These are phyloP conservation scores for Suncus etruscus DNA, from an alignment of 2,113 vertebrate species.

Conservation along the genomic window DNA sequence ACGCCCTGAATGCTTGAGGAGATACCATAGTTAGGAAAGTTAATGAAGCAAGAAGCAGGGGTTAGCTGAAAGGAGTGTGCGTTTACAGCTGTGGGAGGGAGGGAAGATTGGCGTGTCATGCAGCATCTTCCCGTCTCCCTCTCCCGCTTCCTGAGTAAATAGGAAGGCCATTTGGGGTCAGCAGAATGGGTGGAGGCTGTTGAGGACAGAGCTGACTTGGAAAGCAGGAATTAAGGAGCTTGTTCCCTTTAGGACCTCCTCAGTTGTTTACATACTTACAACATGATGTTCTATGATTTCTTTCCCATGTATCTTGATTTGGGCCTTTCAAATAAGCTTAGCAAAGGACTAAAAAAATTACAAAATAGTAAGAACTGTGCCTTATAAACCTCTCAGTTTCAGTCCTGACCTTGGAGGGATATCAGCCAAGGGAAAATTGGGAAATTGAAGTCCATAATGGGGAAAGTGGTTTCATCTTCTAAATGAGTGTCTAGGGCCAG, in stretches of 20 bases:
- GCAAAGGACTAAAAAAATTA: constrained; percentile 59
- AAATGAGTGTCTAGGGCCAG: not conserved
- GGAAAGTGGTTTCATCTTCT: constrained; percentile 50
- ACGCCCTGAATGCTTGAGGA: constrained; percentile 72
- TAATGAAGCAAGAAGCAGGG: constrained; percentile 80
- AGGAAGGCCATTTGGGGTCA: not conserved
- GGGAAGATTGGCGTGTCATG: not conserved
- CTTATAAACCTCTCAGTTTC: not conserved
- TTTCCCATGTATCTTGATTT: constrained; percentile 51
- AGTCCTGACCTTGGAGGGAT: constrained; percentile 52
- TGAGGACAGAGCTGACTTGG: constrained; percentile 10
- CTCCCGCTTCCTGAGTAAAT: too few relatives aligned
- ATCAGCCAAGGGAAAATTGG: constrained; percentile 40
- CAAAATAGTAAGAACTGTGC: constrained; percentile 29
- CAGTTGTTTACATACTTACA: constrained; percentile 52
- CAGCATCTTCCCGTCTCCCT: constrained; percentile 17
- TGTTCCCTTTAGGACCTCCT: constrained; percentile 25
- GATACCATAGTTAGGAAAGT: constrained; percentile 73
- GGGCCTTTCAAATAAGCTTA: constrained; percentile 57
- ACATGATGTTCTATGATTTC: constrained; percentile 36
- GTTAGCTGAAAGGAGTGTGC: constrained; percentile 33
- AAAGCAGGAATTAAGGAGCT: constrained; percentile 56
- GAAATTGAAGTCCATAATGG: constrained; percentile 51
- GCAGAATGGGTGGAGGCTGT: not conserved
- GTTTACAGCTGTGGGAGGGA: constrained; percentile 38